Base-by-base conservation (phyloP, 1,140 invertebrate genomes). In the Cotesia vestalis region DNA sequence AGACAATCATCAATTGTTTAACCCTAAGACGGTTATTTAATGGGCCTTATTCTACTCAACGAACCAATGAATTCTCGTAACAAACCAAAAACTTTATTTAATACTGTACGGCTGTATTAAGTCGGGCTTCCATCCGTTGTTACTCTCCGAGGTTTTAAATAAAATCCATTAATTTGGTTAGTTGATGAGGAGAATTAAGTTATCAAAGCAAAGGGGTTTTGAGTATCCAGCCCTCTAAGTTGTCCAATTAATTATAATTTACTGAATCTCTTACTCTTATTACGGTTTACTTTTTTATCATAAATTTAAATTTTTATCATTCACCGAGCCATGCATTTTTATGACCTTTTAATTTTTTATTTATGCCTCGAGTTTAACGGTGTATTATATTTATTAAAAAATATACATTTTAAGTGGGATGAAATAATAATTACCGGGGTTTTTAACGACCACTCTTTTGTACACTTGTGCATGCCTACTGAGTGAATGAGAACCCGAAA, bases 1-100 rank as follows among this genome's bases (percentile, higher is more conserved):
- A 20, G 27, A 17, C 59, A 46, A 46, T 46, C 85, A 85, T 85
- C 84, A 86, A 86, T 85, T 84, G 5, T 46, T 46, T 6, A 46
- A 46, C 40, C 14, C 14, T 20, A 12, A 59, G 55, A 8, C 14
- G 6, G n/a, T 59, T 59, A 59, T 59, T 17, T n/a, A 6, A 17
- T 59, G 55, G 14, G 27, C 55, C 27, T 57, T 57, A 5, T 57
- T 57, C 17, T 57, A 57, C 6, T 46, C 11, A 46, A 46, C 40
- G 40, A 46, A 46, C 40, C 40, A 46, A 46, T 46, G 40, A 46
- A 46, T 46, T 11, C 40, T 2, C 6, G 40, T 46, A 46, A 46
- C 40, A 46, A 11, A 46, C 40, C 40, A 46, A 46, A 46, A 46
- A 46, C 40, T 46, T 46, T 46, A 46, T 46, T 46, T 46, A 46